Evolutionary conservation across 2,888 invertebrate species (phyloP).

Genomic region (Nephrotoma guestfalica): DNA sequence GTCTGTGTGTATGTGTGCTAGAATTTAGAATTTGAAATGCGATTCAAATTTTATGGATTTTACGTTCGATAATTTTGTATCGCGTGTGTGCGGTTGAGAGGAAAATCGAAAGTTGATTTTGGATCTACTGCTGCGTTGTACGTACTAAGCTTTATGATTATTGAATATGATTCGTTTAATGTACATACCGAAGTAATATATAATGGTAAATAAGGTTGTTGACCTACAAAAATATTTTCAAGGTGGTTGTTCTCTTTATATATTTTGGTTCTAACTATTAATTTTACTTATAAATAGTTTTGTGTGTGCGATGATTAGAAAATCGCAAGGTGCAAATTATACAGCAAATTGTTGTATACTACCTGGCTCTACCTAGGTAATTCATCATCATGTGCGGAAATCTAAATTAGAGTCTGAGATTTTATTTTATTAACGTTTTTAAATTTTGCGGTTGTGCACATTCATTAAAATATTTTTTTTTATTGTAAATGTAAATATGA

Average conservation of each 20-base stretch:
- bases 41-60: background rate
- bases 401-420: background rate
- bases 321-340: background rate
- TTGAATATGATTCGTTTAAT: background rate
- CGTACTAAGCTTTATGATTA: background rate
- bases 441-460: background rate
- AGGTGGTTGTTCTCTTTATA: background rate
- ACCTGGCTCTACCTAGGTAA: background rate
- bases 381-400: background rate
- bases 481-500: background rate
- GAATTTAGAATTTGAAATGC: background rate
- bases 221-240: background rate
- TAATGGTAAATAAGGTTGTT: background rate
- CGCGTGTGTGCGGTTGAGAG: background rate
- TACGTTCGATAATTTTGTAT: background rate
- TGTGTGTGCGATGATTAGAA: background rate
- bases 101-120: background rate
- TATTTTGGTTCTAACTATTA: background rate
- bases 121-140: background rate
- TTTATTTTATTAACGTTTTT: background rate
- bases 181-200: background rate
- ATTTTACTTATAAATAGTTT: background rate
- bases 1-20: background rate
- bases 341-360: background rate
- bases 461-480: background rate